These are phyloP conservation scores for Incurvaria masculella DNA, from an alignment of 2,888 invertebrate genomes.

Conservation along the genomic window DNA sequence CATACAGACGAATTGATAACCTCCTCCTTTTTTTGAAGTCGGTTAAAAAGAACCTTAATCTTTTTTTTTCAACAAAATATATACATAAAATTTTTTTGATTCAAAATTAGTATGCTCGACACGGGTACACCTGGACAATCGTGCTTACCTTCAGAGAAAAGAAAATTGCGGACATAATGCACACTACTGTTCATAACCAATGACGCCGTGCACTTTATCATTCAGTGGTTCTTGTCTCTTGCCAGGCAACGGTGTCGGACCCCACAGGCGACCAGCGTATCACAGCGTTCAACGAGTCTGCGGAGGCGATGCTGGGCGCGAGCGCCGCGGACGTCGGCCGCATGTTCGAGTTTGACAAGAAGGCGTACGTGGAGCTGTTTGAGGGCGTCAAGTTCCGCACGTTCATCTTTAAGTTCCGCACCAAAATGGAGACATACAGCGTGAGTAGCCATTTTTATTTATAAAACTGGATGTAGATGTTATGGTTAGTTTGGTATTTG, in stretches of 20 bases:
- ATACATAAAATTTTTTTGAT: no score
- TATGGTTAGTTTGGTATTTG: no score
- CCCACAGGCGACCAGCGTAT: slow-evolving; percentile 86
- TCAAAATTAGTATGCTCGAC: no score
- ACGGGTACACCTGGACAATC: no score
- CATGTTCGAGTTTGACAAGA: slow-evolving; percentile 64
- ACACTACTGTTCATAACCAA: not conserved
- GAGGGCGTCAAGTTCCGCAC: slow-evolving; percentile 74
- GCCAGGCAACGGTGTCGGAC: slow-evolving; percentile 82
- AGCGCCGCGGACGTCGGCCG: slow-evolving; percentile 76
- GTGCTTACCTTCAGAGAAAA: no score
- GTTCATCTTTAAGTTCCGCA: slow-evolving; percentile 79
- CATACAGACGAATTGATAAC: no score
- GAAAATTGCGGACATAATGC: not conserved
- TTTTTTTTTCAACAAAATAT: no score
- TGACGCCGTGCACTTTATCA: slow-evolving; percentile 2
- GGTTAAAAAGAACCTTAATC: no score
- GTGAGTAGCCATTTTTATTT: no score
- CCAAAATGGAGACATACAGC: slow-evolving; percentile 89
- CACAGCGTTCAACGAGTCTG: slow-evolving; percentile 84
- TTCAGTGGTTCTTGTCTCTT: slow-evolving; percentile 15
- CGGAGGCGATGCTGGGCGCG: slow-evolving; percentile 71
- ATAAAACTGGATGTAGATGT: no score
- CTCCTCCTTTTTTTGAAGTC: no score
- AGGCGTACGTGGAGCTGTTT: slow-evolving; percentile 65